Evolutionary conservation across 2,888 invertebrate species (phyloP), one percentile per base, ranked within the genome.

Genomic region (Stenurella melanura): DNA sequence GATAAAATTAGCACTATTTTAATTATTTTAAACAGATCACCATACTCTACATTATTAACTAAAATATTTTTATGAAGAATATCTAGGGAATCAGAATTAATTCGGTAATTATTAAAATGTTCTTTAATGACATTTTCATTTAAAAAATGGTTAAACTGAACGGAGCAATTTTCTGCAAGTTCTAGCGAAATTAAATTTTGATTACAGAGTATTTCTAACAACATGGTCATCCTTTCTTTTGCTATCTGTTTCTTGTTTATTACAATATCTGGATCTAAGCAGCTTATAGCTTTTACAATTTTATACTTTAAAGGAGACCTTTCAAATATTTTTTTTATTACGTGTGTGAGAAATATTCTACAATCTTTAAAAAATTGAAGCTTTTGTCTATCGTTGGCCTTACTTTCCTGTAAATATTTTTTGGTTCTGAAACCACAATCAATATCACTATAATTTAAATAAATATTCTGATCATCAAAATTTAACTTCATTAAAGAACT

Each of bases 381-480:
- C 0, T 56, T 56, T 56, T 56, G 17, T 56, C 56, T 56, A 9
- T 56, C 56, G 6, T 56, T 56, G 1, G 56, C 56, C 7, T 56
- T 56, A 56, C 56, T 9, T 18, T 56, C 56, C 18, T 56, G 17
- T 18, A 56, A 56, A 18, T 56, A 56, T 18, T 9, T 56, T 56
- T 56, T 56, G 18, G 56, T 56, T 56, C 11, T 56, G 18, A 56
- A 56, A 56, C 56, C 56, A 56, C 56, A 56, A 56, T 56, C 56
- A 15, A 54, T 54, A 15, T 54, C 17, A 15, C 17, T 17, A 54
- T 54, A 54, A 54, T 54, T 54, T 54, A 56, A 56, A 56, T 56
- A 56, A 17, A n/a, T 17, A n/a, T 17, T 56, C 18, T 56, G 17
- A 56, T 56, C 18, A 56, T 56, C 0, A 18, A 56, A 56, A 56